Percentiles rank a stretch among this genome's conserved stretches.
phyloP scores from a whole-genome alignment of 2,888 invertebrate genomes.

The Theodoxus fluviatilis region DNA sequence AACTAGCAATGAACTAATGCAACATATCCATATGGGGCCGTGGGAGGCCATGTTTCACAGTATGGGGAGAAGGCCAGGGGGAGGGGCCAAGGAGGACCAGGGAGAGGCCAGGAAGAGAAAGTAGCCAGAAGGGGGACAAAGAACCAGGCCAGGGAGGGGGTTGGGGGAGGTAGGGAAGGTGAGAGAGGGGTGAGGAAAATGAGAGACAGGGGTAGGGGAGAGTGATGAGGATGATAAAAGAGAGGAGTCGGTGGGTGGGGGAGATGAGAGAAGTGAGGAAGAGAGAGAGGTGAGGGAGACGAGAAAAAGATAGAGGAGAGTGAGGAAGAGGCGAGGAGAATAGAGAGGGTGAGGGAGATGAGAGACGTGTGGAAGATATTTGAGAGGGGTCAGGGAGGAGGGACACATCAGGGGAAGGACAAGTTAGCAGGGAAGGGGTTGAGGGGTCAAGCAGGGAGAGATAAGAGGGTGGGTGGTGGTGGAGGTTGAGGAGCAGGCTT shows the following conservation, averaged over 20 bases:
- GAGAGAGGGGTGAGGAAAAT: background rate
- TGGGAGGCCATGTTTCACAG: too few relatives aligned
- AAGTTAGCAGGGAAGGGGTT: too few relatives aligned
- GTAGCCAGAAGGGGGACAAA: background rate
- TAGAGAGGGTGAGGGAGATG: background rate
- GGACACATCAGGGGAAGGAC: too few relatives aligned
- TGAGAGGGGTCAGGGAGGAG: conserved; percentile 57
- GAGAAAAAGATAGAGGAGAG: background rate
- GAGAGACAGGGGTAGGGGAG: background rate
- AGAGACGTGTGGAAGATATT: conserved; percentile 34
- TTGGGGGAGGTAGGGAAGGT: background rate
- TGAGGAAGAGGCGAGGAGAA: background rate
- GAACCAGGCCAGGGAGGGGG: background rate
- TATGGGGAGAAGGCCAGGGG: background rate
- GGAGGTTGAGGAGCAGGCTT: too few relatives aligned
- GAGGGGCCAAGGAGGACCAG: background rate
- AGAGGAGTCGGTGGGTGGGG: background rate
- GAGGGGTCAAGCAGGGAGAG: too few relatives aligned
- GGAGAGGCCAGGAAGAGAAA: background rate
- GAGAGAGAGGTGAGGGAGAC: background rate
- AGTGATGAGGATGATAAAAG: background rate
- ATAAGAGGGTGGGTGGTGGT: too few relatives aligned
- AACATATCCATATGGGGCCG: too few relatives aligned
- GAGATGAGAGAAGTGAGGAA: background rate
- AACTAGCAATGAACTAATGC: too few relatives aligned